A percentile compares a stretch with the other conserved stretches of the same genome.
Conservation (phyloP, 2,888 invertebrate genomes). For the Nematopogon swammerdamellus region DNA sequence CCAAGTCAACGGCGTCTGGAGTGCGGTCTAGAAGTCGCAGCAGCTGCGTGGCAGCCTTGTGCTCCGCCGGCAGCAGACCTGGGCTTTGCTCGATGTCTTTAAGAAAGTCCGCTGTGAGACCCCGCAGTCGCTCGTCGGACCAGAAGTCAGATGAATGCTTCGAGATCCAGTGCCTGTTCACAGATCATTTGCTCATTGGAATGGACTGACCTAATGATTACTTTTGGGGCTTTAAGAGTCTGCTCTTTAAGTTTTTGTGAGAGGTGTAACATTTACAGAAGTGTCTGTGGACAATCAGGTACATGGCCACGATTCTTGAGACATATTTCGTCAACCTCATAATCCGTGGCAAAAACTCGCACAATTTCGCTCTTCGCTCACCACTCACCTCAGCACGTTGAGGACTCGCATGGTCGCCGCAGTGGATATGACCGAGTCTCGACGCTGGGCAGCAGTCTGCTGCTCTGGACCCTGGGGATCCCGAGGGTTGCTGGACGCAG, state of each 20-base stretch:
- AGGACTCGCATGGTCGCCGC: conserved; percentile 93
- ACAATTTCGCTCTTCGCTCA: too few species aligned
- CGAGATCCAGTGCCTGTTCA: conserved; percentile 79
- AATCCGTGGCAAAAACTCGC: too few species aligned
- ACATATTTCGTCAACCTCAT: too few species aligned
- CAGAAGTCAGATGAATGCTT: conserved; percentile 90
- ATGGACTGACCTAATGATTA: too few species aligned
- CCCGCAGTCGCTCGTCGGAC: conserved; percentile 68
- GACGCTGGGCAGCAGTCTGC: conserved; percentile 44
- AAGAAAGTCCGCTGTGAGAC: conserved; percentile 78
- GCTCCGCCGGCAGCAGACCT: conserved; percentile 81
- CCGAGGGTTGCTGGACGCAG: conserved; percentile 79
- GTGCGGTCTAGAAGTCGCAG: conserved; percentile 74
- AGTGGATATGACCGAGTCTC: conserved; percentile 81
- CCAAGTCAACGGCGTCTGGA: conserved; percentile 68
- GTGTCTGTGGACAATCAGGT: too few species aligned
- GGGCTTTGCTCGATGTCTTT: conserved; percentile 85
- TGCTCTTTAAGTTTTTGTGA: too few species aligned
- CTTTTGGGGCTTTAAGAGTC: too few species aligned
- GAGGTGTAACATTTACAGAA: too few species aligned
- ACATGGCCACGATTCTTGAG: too few species aligned
- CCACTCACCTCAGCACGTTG: conserved; percentile 72
- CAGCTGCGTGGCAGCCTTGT: conserved; percentile 83
- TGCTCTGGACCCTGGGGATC: conserved; percentile 44
- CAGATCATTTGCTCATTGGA: too few species aligned